phyloP scores from a whole-genome alignment of 2,888 invertebrate species.

The Ormyrus labotus region DNA sequence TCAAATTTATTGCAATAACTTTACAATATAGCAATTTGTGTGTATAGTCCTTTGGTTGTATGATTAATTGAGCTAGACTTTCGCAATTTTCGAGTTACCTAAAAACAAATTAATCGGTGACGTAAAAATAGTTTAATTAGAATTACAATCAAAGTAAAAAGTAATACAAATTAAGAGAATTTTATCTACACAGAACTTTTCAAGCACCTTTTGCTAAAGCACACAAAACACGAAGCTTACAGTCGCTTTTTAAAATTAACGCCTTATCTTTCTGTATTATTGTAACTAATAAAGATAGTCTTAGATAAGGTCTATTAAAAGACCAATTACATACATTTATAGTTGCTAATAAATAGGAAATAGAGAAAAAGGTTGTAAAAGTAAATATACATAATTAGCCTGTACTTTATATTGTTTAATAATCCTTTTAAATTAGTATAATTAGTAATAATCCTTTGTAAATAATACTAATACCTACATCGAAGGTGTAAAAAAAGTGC shows the following conservation, averaged over 20 bases:
- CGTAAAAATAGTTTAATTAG: too few species aligned
- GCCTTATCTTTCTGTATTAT: slow-evolving; percentile 13
- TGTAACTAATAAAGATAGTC: not conserved
- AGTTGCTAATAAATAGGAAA: slow-evolving; percentile 11
- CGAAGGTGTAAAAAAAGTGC: slow-evolving; percentile 25
- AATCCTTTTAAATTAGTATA: not conserved
- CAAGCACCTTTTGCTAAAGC: slow-evolving; percentile 53
- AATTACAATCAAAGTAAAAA: not conserved
- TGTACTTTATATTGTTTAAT: not conserved
- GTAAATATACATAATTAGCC: not conserved
- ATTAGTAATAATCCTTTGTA: slow-evolving; percentile 10
- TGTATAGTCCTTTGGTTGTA: not conserved
- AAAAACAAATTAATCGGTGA: not conserved
- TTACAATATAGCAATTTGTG: not conserved
- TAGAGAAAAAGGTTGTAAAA: slow-evolving; percentile 8
- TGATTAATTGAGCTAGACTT: not conserved
- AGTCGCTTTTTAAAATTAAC: slow-evolving; percentile 32
- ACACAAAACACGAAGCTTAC: slow-evolving; percentile 49
- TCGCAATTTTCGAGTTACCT: not conserved
- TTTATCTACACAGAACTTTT: slow-evolving; percentile 15
- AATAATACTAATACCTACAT: slow-evolving; percentile 16
- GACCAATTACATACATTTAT: not conserved
- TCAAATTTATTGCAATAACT: not conserved
- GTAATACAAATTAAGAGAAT: slow-evolving; percentile 18
- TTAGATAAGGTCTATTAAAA: not conserved